Base-by-base conservation (phyloP, 2,888 invertebrate species). In the Xestia ashworthii region DNA sequence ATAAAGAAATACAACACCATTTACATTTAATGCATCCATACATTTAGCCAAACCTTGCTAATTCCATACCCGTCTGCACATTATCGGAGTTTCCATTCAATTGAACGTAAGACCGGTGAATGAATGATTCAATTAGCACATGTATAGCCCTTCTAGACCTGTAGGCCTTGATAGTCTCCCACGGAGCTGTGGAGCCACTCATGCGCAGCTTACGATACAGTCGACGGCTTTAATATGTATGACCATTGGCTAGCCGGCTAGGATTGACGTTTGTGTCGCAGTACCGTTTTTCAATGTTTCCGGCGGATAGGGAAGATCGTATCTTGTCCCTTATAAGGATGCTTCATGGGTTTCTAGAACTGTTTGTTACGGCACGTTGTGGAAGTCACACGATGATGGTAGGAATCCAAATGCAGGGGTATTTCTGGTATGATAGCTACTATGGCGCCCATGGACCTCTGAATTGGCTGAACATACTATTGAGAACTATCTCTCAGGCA, bases 121-220 rank as follows among this genome's bases (percentile, higher is more conserved):
- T 87, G 81, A 84, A 79, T 89, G 87, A 90, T 89, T 90, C 88
- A 90, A 93, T 93, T 92, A 93, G 86, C 93, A 92, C 90, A 80
- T 81, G 77, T 67, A 80, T 74, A 82, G 77, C 68, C 71, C 72
- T 74, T 69, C 72, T 71, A 78, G 78, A 78, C 76, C 77, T 77
- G 67, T 64, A 73, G 78, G 75, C 78, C 84, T 83, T 82, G 82
- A 16, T 62, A 62, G 72, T 74, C 83, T 86, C 89, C 87, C 86
- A 88, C 86, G 81, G 80, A 81, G 64, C 3, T 44, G 64, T 44
- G 64, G 41, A n/a, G 70, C 66, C 68, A 80, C 89, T 87, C 88
- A 84, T 76, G 82, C 81, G 74, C 77, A 78, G 76, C 79, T 84
- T 80, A 83, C 75, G 80, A 86, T 89, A 87, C 78, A 81, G 79